Evolutionary conservation across 2,797 vertebrate species (phyloP), one percentile per base, ranked within the genome.

Genomic region (Cyprinodon diabolis): DNA sequence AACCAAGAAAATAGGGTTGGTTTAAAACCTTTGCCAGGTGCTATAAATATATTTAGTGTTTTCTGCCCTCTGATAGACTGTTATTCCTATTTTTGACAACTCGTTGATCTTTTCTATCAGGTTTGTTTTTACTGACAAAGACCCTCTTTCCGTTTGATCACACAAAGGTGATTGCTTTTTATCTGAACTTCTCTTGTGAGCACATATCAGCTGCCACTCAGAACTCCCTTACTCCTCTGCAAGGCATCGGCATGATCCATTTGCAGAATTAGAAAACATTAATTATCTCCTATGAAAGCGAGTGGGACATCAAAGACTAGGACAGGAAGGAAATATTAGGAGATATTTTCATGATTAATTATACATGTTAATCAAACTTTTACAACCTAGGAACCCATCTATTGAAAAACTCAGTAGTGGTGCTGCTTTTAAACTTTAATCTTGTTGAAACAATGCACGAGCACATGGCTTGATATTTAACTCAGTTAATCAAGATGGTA

Each of bases 291-390:
- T 77, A 40, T 77, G 84, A 89, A 87, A 86, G 87, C 74, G 23
- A 68, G 76, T 17, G 75, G 80, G 83, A 81, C 86, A 75, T 87
- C 82, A 90, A 88, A 79, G 78, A 76, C 63, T 57, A 76, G 80
- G 66, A 79, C 70, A 83, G 74, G 6, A 43, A 45, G 58, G 58
- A 85, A 83, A 84, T 88, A 90, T 89, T 83, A 84, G 68, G 72
- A 84, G 78, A 78, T 63, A 79, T 91, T 89, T 88, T 89, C 75
- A 66, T 80, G 72, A 92, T 92, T 63, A 92, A 93, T 91, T 90
- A 92, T 84, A 85, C 79, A 85, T 89, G 69, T 87, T 86, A 89
- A 86, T 94, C 75, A 91, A 93, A 89, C 82, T 89, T 92, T 90
- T 69, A 91, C 90, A 76, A 88, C 76, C 73, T 77, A 51, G 57